Evolutionary conservation across 1,140 invertebrate genomes (phyloP), one percentile per base, ranked within the genome.

Genomic region (Odontomachus brunneus): DNA sequence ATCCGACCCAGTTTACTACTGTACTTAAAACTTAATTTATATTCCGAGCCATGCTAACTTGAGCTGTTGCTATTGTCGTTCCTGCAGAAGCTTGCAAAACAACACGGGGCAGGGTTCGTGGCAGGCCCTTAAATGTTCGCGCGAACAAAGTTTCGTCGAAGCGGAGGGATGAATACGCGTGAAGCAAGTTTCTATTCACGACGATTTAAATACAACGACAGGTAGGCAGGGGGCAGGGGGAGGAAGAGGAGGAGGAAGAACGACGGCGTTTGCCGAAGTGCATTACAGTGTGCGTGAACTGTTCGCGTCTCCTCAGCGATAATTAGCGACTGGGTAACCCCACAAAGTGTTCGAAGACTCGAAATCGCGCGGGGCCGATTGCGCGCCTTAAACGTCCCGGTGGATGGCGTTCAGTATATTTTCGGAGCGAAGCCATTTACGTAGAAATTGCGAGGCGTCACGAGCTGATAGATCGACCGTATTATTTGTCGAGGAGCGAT

Each of bases 31-130:
- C 75, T 80, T 80, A 69, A 71, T 80, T 80, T 80, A 69, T 71
- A 80, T 80, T 80, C 75, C 29, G 65, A 69, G 60, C 33, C 22
- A 48, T 53, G n/a, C 75, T 69, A 80, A 71, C 51, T 80, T 80
- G 75, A 80, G 75, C 75, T 80, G 63, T 80, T 69, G 75, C 75
- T 80, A 80, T 80, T 71, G 75, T 69, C 65, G 75, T 80, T 80
- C 69, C 33, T 71, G 22, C 24, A 44, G 51, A 48, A 80, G 65
- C 75, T 69, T 69, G 57, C 63, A 69, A 80, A 80, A 80, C 75
- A 80, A 80, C n/a, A n/a, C 63, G 53, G 9, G 38, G 38, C 3
- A 44, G 75, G 63, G 51, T 57, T 78, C 51, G 69, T 48, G 66
- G 75, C 51, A 29, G 65, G 9, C 51, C 65, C 51, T 71, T 80